Evolutionary conservation across 2,888 invertebrate genomes (phyloP).

Genomic region (Sarcophaga carnaria): DNA sequence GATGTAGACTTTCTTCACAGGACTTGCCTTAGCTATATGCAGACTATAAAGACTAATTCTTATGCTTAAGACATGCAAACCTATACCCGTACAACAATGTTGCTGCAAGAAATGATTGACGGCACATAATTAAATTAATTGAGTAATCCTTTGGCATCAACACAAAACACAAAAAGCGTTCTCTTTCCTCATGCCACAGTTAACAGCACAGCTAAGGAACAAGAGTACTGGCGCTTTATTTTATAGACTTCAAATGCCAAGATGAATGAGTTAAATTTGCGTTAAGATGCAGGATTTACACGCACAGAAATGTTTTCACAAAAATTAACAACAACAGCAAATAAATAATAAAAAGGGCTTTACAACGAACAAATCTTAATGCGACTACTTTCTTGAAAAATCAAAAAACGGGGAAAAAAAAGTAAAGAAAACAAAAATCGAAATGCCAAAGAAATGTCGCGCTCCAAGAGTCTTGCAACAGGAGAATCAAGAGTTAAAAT

Average conservation of each 20-base stretch:
- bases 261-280: slow-evolving; percentile 75
- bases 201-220: slow-evolving; percentile 33
- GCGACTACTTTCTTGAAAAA: slow-evolving; percentile 31
- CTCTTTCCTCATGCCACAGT: slow-evolving; percentile 20
- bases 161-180: slow-evolving; percentile 59
- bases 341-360: slow-evolving; percentile 41
- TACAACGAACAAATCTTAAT: slow-evolving; percentile 33
- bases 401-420: not conserved
- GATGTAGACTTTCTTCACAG: slow-evolving; percentile 30
- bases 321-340: slow-evolving; percentile 34
- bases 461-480: slow-evolving; percentile 46
- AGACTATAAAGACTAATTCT: not conserved
- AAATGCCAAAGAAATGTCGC: slow-evolving; percentile 55
- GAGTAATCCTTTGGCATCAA: slow-evolving; percentile 81
- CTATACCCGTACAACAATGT: not conserved
- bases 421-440: not conserved
- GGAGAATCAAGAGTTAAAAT: slow-evolving; percentile 31
- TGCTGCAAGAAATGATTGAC: slow-evolving; percentile 80
- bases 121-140: slow-evolving; percentile 83
- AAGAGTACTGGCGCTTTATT: slow-evolving; percentile 32
- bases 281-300: slow-evolving; percentile 56
- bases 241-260: slow-evolving; percentile 49
- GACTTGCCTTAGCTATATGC: not conserved
- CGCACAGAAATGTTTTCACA: slow-evolving; percentile 39
- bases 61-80: not conserved